Base-by-base conservation (phyloP, 1,140 invertebrate species). In the Bombus soroeensis region DNA sequence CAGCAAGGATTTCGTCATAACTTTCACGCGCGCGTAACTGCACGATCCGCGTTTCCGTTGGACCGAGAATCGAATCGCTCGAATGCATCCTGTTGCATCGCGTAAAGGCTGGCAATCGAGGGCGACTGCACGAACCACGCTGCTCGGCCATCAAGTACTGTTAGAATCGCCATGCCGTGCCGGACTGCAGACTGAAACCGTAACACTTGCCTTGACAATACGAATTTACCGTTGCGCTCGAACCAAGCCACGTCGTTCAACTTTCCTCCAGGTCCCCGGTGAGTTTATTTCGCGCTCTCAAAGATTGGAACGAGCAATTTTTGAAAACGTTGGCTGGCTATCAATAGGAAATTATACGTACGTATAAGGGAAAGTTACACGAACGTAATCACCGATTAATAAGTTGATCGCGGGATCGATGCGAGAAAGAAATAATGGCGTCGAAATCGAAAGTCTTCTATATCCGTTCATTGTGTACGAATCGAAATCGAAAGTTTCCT, bases 111-210 rank as follows among this genome's bases (percentile, higher is more conserved):
- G 68, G 62, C 83, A 82, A 89, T 82, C 74, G 78, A 83, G 41
- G 79, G 37, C 68, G 87, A 75, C 62, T 74, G 87, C 74, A 77
- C 88, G 86, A 88, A 91, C 88, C 71, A 72, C 71, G 39, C 8
- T 88, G 43, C n/a, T 28, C 77, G 53, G 87, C 78, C 81, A 78
- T 85, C 81, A 85, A 91, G 89, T 91, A 92, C 91, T 91, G 91
- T 92, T 92, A 92, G 87, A 72, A 85, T 89, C 84, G 72, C 71
- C 85, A 82, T 75, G 80, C 68, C 71, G 53, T 81, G 78, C 59
- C 59, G 57, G 81, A 64, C 80, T 72, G 47, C 68, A n/a, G 76
- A 34, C 64, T 75, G 66, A 62, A 90, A 91, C 90, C 83, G 89
- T 90, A 85, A 88, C 87, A 86, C 64, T 66, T 37, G 79, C 32